Percentiles rank a stretch among this genome's conserved stretches.
Evolutionary conservation across 1,140 invertebrate genomes (phyloP).

Genomic region (Adoxophyes honmai): DNA sequence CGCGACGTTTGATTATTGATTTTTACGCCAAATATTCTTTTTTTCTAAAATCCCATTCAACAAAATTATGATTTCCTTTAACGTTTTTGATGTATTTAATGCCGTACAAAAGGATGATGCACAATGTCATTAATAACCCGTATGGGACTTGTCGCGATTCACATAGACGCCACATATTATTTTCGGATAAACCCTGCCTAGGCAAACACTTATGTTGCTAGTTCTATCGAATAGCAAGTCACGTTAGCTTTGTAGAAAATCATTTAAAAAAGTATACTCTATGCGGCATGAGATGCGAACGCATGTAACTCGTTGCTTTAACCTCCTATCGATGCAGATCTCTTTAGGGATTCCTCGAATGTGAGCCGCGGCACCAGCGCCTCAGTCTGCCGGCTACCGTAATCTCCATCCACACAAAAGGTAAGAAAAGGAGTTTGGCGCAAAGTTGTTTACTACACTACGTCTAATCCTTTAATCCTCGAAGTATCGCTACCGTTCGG

Average conservation of each 20-base stretch:
- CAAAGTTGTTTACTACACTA: constrained; percentile 44
- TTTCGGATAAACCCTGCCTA: neutral
- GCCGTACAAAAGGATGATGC: constrained; percentile 48
- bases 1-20: constrained; percentile 69
- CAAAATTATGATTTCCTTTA: constrained; percentile 64
- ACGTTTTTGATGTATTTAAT: constrained; percentile 54
- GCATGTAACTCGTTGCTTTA: neutral
- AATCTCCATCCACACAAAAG: constrained; percentile 18
- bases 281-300: neutral
- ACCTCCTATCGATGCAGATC: neutral
- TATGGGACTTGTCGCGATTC: constrained; percentile 64
- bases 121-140: constrained; percentile 71
- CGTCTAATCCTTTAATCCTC: constrained; percentile 65
- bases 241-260: neutral
- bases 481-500: constrained; percentile 50
- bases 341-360: neutral
- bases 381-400: neutral
- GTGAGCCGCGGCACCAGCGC: neutral
- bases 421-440: constrained; percentile 38
- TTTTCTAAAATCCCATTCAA: constrained; percentile 60
- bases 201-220: neutral
- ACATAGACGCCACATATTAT: constrained; percentile 14
- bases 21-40: constrained; percentile 73
- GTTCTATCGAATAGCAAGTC: constrained; percentile 1
- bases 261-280: neutral